phyloP scores from a whole-genome alignment of 2,113 vertebrate genomes.

The Gila orcuttii region DNA sequence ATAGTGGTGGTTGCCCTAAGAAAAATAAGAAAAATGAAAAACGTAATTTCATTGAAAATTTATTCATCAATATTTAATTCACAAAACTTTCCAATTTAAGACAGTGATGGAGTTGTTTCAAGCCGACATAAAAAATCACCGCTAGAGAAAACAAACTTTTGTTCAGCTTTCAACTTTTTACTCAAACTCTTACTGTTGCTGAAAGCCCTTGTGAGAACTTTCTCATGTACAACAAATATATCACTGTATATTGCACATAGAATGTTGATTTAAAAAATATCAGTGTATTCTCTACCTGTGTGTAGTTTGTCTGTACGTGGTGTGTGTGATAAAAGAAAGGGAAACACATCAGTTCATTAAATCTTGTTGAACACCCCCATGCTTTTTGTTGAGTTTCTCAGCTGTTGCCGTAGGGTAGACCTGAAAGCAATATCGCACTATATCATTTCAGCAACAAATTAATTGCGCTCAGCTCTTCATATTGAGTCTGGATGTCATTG shows the following conservation, averaged over 20 bases:
- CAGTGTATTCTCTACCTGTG: not conserved
- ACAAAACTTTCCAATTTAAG: no score
- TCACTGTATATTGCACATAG: not conserved
- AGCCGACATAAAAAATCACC: not conserved
- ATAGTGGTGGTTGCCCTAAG: no score
- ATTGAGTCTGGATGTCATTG: not conserved
- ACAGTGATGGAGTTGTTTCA: no score
- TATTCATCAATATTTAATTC: no score
- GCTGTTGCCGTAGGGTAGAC: not conserved
- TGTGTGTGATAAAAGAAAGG: not conserved
- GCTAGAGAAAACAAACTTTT: not conserved
- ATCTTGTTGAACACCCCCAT: conserved; percentile 17
- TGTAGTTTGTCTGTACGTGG: not conserved
- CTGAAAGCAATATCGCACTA: not conserved
- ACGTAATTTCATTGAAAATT: no score
- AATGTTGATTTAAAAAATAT: not conserved
- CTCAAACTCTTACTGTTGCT: not conserved
- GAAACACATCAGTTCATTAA: not conserved
- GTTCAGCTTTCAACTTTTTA: not conserved
- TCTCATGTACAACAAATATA: not conserved
- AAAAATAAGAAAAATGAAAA: not conserved
- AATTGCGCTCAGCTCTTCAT: conserved; percentile 9
- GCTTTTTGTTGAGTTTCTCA: not conserved
- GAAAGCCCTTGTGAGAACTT: not conserved
- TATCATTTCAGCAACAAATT: conserved; percentile 6